phyloP scores from a whole-genome alignment of 2,797 vertebrate species.

The Mastacembelus armatus region DNA sequence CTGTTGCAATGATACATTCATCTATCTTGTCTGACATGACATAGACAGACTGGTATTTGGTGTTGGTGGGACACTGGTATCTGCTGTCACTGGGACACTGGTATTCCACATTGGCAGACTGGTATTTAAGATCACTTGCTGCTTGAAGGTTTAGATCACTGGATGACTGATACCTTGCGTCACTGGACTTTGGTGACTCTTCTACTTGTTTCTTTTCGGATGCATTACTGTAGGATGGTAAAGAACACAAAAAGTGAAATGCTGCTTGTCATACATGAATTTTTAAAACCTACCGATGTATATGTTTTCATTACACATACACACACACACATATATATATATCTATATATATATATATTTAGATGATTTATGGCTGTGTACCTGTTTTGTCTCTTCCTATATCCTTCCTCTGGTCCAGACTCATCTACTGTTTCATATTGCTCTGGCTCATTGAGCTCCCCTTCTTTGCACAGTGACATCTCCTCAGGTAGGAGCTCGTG shows the following conservation, averaged over 20 bases:
- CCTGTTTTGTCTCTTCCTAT: constrained; percentile 89
- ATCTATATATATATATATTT: background rate
- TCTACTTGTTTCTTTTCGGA: constrained; percentile 90
- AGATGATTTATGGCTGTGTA: constrained; percentile 73
- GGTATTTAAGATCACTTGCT: constrained; percentile 53
- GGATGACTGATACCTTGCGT: constrained; percentile 95
- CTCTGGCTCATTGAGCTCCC: constrained; percentile 73
- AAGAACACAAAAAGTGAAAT: constrained; percentile 52
- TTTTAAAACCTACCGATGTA: background rate
- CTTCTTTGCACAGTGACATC: constrained; percentile 71
- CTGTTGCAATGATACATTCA: constrained; percentile 98
- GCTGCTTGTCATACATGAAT: background rate
- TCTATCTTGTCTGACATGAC: constrained; percentile 98
- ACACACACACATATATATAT: no score
- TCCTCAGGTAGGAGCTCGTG: constrained; percentile 92
- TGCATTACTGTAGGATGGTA: constrained; percentile 81
- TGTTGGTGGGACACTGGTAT: constrained; percentile 79
- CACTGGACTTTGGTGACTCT: constrained; percentile 82
- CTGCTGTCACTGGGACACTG: constrained; percentile 78
- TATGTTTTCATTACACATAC: background rate
- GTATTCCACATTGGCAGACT: constrained; percentile 69
- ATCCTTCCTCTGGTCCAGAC: constrained; percentile 87
- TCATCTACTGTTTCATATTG: constrained; percentile 86
- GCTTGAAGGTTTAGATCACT: constrained; percentile 91
- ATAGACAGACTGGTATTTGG: constrained; percentile 98